Base-by-base conservation (phyloP, 2,888 invertebrate genomes). In the Syrphus vitripennis region DNA sequence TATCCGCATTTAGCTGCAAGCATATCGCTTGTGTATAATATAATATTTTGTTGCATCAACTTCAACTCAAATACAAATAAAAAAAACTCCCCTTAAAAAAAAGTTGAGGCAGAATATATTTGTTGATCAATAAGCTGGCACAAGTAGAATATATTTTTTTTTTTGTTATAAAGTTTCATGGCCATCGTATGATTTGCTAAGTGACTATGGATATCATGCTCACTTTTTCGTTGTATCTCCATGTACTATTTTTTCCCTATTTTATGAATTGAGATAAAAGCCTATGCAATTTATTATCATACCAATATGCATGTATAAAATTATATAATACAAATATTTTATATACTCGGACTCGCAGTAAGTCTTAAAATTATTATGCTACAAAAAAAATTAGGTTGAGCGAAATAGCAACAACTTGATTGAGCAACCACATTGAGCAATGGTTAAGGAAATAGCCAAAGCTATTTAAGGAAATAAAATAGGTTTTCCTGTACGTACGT, bases 1-100 rank as follows among this genome's bases (percentile, higher is more conserved):
- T 50, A 75, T 75, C 67, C 53, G 80, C 75, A 80, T 61, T 80
- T 69, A 61, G 50, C 31, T 40, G 59, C 74, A 80, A 67, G 59
- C 59, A 80, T 50, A 53, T 50, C 16, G 16, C 2, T 74, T 72
- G 65, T 55, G 61, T 50, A 24, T 74, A 29, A 72, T 45, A 45
- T 16, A 34, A 69, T 48, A 59, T 40, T 7, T 59, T 69, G 16
- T 57, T 53, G 42, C 57, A 45, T 57, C 24, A 21, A 65, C 24
- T 69, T 48, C 45, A 34, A 50, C 10, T 24, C 14, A 75, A 67
- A 67, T 24, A 57, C 7, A 65, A 19, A 12, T 45, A 63, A 65
- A 65, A 48, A 67, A 48, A 10, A n/a, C 19, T 50, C 50, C 34
- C 12, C 31, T 65, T 45, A 31, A 29, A 31, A 67, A n/a, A 14